Base-by-base conservation (phyloP, 2,888 invertebrate genomes). In the Rhagophthalmus giganteus region DNA sequence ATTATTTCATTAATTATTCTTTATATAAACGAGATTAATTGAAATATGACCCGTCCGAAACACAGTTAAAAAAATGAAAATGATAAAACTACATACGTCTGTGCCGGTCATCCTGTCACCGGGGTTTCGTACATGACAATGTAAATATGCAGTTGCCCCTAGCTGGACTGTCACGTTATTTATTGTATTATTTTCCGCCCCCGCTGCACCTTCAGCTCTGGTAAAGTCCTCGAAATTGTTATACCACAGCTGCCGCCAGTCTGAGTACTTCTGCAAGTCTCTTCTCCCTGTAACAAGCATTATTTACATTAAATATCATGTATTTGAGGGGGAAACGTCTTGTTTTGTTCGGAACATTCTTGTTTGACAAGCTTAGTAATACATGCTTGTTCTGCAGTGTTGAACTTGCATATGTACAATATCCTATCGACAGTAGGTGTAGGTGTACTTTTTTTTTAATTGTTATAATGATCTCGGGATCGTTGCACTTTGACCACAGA, bases 81-180 rank as follows among this genome's bases (percentile, higher is more conserved):
- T 5, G 20, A 5, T 20, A 42, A 47, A 40, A 41, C 12, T 28
- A 57, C 57, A 69, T 66, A 75, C 75, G 69, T 74, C 75, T 37
- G 72, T 66, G 57, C 73, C 75, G 16, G 71, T 69, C 48, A 75
- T 62, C 68, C 88, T 78, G 72, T 90, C 89, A 62, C 84, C 86
- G 61, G 87, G 81, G 75, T 84, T 82, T 49, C 87, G 81, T 67
- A 89, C 88, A 68, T 86, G 84, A 75, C 90, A 90, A 74, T 88
- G 88, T 65, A 90, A 80, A 76, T 86, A 89, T 57, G 89, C 89
- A 30, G 86, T 84, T 45, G 86, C 84, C 35, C 89, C 90, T 52
- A 88, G 79, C 74, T 88, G 88, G 61, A 83, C 88, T 34, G 87
- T 84, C 59, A 87, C 82, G 72, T 88, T 87, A 62, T 85, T 85